phyloP scores from a whole-genome alignment of 1,140 invertebrate genomes.

The Drosophila rufa region DNA sequence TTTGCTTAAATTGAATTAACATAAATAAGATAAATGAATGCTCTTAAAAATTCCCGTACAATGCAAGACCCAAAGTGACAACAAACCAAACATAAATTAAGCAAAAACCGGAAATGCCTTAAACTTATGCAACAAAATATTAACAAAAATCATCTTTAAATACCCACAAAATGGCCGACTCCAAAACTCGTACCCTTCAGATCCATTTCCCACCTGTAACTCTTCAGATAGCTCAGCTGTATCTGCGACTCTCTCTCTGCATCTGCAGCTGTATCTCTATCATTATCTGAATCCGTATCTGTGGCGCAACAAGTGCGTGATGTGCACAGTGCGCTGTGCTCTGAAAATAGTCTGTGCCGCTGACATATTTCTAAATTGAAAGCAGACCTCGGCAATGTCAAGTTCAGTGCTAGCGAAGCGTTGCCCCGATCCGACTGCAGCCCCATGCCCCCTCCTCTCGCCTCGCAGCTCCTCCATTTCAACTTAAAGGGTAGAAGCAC shows the following conservation, averaged over 20 bases:
- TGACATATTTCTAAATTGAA: slow-evolving; percentile 81
- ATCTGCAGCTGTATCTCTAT: slow-evolving; percentile 3
- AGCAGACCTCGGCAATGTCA: slow-evolving; percentile 73
- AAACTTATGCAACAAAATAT: neutral
- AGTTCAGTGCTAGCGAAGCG: slow-evolving; percentile 68
- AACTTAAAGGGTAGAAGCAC: slow-evolving; percentile 2
- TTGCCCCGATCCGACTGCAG: slow-evolving; percentile 45
- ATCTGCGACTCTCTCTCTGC: slow-evolving; percentile 2
- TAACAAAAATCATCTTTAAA: neutral
- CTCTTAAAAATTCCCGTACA: neutral
- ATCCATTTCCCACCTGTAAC: slow-evolving; percentile 1
- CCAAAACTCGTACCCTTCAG: neutral
- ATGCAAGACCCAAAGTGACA: no score
- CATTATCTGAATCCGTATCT: slow-evolving; percentile 7
- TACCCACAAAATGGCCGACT: no score
- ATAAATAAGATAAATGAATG: neutral
- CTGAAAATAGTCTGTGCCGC: slow-evolving; percentile 64
- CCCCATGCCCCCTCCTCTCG: slow-evolving; percentile 5
- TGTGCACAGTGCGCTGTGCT: slow-evolving; percentile 41
- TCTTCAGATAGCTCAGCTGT: neutral
- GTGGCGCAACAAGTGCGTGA: slow-evolving; percentile 56
- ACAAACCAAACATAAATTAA: neutral
- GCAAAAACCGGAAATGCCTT: neutral
- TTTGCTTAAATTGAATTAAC: no score
- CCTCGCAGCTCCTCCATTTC: neutral